Base-by-base conservation (phyloP, 2,113 vertebrate genomes). In the Alectura lathami region DNA sequence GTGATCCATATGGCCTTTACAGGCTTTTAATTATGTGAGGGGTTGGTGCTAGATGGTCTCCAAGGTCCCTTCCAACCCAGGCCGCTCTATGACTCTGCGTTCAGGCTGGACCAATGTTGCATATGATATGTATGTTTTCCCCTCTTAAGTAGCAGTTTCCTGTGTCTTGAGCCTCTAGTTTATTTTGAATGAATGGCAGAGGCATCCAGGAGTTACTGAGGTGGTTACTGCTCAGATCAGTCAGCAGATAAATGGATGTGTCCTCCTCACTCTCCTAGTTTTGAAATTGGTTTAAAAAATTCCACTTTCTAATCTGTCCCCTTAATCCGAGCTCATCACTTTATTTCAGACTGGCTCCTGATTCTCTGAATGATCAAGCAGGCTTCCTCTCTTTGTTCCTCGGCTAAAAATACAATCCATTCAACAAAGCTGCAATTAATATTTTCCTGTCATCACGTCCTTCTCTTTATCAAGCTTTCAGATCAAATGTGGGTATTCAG, bases 351-450 rank as follows among this genome's bases (percentile, higher is more conserved):
- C 64, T 66, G 36, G 38, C 40, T 88, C 11, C 83, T 60, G 90
- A 90, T 88, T 90, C 75, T 91, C 47, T 86, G 91, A 78, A 84
- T 90, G 88, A 84, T 96, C 76, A 86, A 96, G 50, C 60, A 86
- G 76, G 66, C 24, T 93, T 94, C 53, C 17, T 85, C 21, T 76
- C 83, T 90, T 76, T 91, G 48, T 88, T 93, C 42, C 38, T 34
- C 17, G 43, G 34, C 91, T 91, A 51, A 42, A 66, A 87, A 67
- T 24, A 56, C 34, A 76, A 86, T 38, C 50, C 1, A 1, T 59
- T 92, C 4, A 11, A 63, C 45, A 83, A 83, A 77, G 27, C 30
- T 68, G 85, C 73, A 90, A 75, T 93, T 94, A 86, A 64, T 90
- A 53, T 83, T 91, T 90, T 90, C 43, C 40, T 72, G 27, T 78